phyloP scores from a whole-genome alignment of 2,113 vertebrate genomes.

The Odontesthes bonariensis region DNA sequence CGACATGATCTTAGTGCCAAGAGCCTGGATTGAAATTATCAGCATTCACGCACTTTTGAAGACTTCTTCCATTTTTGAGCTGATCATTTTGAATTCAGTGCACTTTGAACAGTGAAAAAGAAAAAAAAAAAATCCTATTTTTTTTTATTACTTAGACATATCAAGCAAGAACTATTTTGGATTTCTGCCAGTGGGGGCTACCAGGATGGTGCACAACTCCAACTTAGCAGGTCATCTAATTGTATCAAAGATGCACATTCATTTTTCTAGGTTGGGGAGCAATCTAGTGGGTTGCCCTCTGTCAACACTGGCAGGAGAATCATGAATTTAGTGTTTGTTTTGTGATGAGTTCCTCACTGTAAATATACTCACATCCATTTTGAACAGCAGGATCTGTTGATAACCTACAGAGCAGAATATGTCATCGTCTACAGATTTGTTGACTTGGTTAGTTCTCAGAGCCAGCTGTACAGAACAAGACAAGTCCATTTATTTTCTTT shows the following conservation, averaged over 20 bases:
- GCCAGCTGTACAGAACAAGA: constrained; percentile 9
- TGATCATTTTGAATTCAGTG: constrained; percentile 55
- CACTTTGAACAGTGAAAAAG: constrained; percentile 20
- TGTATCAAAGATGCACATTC: constrained; percentile 13
- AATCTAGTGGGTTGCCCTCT: not conserved
- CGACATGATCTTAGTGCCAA: constrained; percentile 24
- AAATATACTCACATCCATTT: constrained; percentile 54
- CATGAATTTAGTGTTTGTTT: constrained; percentile 11
- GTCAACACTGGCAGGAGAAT: constrained; percentile 1
- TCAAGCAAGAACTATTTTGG: not conserved
- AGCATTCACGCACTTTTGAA: constrained; percentile 71
- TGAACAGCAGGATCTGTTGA: constrained; percentile 76
- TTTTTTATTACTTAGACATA: not conserved
- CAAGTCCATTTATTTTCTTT: not conserved
- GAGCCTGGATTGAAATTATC: constrained; percentile 59
- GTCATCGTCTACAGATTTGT: constrained; percentile 28
- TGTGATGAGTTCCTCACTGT: constrained; percentile 43
- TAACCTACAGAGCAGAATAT: constrained; percentile 25
- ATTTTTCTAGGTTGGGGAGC: constrained; percentile 7
- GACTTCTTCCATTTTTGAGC: constrained; percentile 51
- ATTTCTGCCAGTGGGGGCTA: not conserved
- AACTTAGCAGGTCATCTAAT: not conserved
- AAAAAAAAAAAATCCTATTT: not conserved
- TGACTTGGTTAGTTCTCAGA: constrained; percentile 28
- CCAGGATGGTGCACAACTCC: not conserved